Evolutionary conservation across 2,113 vertebrate genomes (phyloP), one percentile per base, ranked within the genome.

Genomic region (Tichodroma muraria): DNA sequence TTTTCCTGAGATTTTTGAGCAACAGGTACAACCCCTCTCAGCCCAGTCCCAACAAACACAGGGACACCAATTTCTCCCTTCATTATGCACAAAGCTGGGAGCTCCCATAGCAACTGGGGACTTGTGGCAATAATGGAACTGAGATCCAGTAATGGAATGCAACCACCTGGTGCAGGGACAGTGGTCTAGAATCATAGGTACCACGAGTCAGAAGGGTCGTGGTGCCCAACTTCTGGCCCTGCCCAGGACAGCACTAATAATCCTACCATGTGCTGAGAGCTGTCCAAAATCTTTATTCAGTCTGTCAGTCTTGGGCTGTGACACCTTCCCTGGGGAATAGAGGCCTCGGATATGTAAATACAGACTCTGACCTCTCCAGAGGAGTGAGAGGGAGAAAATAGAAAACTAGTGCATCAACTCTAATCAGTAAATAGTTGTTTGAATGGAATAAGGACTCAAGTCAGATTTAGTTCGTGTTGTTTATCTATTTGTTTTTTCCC

Each of bases 191-290:
- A 30, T 6, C 22, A 9, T 0, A 28, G 44, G 13, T 25, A 9
- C 27, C 13, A 17, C 7, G 35, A 35, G 27, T 8, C 45, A 42
- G 37, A 50, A 65, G 22, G 37, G 16, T 33, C 9, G 5, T 16
- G 0, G 0, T 30, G 9, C 27, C 53, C 19, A 59, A 0, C 6
- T 44, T 33, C 38, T 21, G 30, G 13, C 8, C 13, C 20, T 38
- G 33, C 13, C 25, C 13, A 25, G 28, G 28, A 53, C 38, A 47
- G 16, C 23, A 24, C 6, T 28, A 12, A 20, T 11, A 60, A 15
- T 15, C 23, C 38, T 30, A 15, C 20, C 9, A 7, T 3, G 9
- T 30, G 24, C n/a, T 53, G 38, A 47, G 45, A 47, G 8, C 15
- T 53, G 16, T 52, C 53, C 45, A 28, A 25, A 53, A 18, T 40